A percentile compares a stretch with the other conserved stretches of the same genome.
Evolutionary conservation across 2,888 invertebrate species (phyloP).

Genomic region (Digitonthophagus gazella): DNA sequence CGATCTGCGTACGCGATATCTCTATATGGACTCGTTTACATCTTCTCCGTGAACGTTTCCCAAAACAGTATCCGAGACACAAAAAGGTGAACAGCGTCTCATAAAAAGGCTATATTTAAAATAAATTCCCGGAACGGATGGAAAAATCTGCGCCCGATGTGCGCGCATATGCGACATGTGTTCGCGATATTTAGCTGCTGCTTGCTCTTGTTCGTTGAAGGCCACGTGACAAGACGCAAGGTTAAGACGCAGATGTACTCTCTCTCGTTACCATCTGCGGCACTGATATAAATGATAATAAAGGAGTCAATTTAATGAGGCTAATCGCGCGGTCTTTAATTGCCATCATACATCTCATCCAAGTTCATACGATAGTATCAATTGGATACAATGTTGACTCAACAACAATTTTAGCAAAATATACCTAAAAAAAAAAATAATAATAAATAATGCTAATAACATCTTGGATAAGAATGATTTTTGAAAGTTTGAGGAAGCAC

Average conservation of each 20-base stretch:
- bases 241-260: not conserved
- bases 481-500: not conserved
- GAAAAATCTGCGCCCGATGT: not conserved
- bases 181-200: not conserved
- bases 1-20: not conserved
- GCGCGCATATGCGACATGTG: not conserved
- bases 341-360: too few relatives aligned
- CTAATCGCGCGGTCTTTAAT: not conserved
- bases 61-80: not conserved
- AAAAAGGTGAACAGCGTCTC: not conserved
- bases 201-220: not conserved
- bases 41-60: not conserved
- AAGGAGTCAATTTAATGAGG: not conserved
- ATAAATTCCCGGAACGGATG: not conserved
- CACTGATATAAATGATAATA: not conserved
- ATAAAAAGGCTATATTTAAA: not conserved
- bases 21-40: not conserved
- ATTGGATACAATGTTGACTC: too few relatives aligned
- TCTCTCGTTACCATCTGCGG: not conserved
- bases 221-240: not conserved
- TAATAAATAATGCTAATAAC: too few relatives aligned
- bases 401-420: too few relatives aligned
- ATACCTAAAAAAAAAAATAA: too few relatives aligned
- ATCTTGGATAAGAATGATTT: too few relatives aligned
- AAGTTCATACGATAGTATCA: too few relatives aligned